Evolutionary conservation across 1,140 invertebrate genomes (phyloP).

Genomic region (Mesaphorura yosii): DNA sequence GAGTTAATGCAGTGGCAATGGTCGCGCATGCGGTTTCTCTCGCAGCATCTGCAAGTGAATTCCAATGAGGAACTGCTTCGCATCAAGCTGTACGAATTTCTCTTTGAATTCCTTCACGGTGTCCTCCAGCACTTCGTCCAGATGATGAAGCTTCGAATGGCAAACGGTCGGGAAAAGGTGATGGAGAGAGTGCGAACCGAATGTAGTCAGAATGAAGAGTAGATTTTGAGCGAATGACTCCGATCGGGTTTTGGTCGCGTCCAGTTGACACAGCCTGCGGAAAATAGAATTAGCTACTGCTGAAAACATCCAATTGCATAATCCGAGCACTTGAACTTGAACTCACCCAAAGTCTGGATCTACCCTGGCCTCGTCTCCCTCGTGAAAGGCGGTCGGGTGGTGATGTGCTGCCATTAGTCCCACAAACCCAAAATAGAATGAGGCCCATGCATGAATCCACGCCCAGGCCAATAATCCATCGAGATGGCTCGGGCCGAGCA

Average conservation of each 20-base stretch:
- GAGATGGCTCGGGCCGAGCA: too few species aligned
- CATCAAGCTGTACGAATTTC: neutral
- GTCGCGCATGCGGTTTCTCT: neutral
- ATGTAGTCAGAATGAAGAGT: constrained; percentile 19
- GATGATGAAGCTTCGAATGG: constrained; percentile 21
- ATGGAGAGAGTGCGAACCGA: constrained; percentile 24
- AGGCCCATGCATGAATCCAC: constrained; percentile 35
- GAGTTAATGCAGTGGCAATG: too few species aligned
- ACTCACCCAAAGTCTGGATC: constrained; percentile 40
- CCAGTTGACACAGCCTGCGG: constrained; percentile 23
- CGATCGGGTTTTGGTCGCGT: constrained; percentile 15
- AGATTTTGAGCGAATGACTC: constrained; percentile 10
- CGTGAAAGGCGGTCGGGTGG: constrained; percentile 69
- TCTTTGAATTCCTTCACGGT: constrained; percentile 18
- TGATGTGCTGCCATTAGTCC: constrained; percentile 61
- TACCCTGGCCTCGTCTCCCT: constrained; percentile 48
- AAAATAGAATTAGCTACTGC: too few species aligned
- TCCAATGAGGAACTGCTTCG: neutral
- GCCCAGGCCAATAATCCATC: constrained; percentile 21
- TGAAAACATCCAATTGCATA: too few species aligned
- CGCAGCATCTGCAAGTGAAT: neutral
- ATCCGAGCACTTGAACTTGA: too few species aligned
- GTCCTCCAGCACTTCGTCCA: constrained; percentile 12
- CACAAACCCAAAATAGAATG: constrained; percentile 51
- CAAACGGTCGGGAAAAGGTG: constrained; percentile 29